Base-by-base conservation (phyloP, 2,888 invertebrate genomes). In the Sericinus montela region DNA sequence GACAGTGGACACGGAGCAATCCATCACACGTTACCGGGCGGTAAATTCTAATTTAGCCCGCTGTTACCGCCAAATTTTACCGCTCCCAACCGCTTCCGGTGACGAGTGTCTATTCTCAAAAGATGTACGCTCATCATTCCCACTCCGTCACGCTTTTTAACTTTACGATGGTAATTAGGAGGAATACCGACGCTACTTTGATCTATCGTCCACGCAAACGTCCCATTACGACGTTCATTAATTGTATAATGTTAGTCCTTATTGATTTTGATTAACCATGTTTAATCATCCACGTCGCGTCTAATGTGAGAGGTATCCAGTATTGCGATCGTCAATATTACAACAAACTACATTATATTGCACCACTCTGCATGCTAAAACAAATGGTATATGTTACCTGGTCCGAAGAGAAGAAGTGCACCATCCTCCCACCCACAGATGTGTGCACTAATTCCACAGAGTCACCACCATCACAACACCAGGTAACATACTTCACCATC, bases 131-230 rank as follows among this genome's bases (percentile, higher is more conserved):
- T 53, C 51, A 46, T 63, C 58, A 53, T 53, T 57, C 52, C 52
- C 57, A 47, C 48, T 46, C 45, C 40, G 52, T 58, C 52, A 53
- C 54, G 56, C 57, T 48, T 37, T 32, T 32, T 8, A 48, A 32
- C 45, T 59, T 59, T 58, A 62, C 53, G 55, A 50, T 47, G 51
- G 52, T 60, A 62, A 59, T 64, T 64, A 63, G 54, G 45, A 51
- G 49, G 52, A 30, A 56, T 47, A 57, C 48, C 51, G 39, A 48
- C 38, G 50, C 35, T 52, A 40, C 61, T 63, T 63, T 63, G 62
- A 63, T 63, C 56, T 62, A 44, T 28, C n/a, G 28, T 32, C 23
- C 51, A 48, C 40, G 51, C 51, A 48, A 52, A 51, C 56, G 51
- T 43, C 39, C 44, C 41, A 44, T 58, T 56, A 54, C 55, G 53